Conservation (phyloP, 2,888 invertebrate genomes). For the Aphodius granarius region DNA sequence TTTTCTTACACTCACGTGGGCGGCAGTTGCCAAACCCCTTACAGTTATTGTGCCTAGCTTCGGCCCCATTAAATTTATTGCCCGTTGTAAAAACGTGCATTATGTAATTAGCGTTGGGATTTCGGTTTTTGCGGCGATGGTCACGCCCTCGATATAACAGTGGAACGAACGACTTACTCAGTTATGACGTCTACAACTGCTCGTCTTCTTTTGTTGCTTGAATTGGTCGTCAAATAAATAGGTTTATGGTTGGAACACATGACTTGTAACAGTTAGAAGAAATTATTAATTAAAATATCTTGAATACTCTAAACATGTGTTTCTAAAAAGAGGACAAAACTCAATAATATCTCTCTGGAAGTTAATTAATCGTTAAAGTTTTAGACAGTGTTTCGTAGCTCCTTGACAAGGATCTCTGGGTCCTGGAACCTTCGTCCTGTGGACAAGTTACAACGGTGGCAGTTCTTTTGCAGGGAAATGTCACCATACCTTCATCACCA, state of each 20-base stretch:
- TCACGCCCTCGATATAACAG: not conserved
- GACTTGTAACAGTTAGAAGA: too few relatives aligned
- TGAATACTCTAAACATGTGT: too few relatives aligned
- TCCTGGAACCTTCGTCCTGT: too few relatives aligned
- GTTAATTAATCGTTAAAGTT: too few relatives aligned
- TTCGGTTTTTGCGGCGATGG: not conserved
- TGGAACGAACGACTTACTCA: not conserved
- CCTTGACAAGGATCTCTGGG: too few relatives aligned
- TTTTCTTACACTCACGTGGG: not conserved
- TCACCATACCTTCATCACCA: too few relatives aligned
- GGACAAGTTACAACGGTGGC: too few relatives aligned
- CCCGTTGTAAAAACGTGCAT: slow-evolving; percentile 12
- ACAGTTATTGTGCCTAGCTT: not conserved
- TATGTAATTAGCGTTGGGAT: slow-evolving; percentile 8
- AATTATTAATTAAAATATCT: too few relatives aligned
- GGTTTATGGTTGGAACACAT: not conserved
- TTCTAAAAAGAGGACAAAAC: too few relatives aligned
- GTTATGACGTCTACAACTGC: not conserved
- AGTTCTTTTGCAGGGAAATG: too few relatives aligned
- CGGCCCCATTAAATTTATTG: slow-evolving; percentile 16
- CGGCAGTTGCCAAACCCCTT: not conserved
- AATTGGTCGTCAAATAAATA: not conserved
- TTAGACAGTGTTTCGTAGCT: too few relatives aligned
- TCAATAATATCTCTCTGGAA: too few relatives aligned
- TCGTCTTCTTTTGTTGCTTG: not conserved